Percentiles rank a stretch among this genome's conserved stretches.
Evolutionary conservation across 2,888 invertebrate genomes (phyloP).

Genomic region (Chymomyza caudatula): DNA sequence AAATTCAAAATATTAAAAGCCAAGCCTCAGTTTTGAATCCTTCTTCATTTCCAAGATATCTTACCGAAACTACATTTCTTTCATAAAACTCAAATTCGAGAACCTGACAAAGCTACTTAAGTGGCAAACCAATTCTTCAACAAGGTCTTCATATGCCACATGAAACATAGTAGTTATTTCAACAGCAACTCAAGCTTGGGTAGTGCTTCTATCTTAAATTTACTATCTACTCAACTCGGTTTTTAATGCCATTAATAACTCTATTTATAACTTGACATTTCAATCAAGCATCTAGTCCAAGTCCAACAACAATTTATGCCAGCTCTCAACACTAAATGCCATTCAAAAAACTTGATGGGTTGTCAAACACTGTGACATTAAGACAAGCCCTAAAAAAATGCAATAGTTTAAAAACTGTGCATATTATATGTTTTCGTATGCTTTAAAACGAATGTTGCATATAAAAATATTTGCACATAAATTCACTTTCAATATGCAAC

Average conservation of each 20-base stretch:
- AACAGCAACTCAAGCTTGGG: too few relatives aligned
- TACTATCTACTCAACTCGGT: not conserved
- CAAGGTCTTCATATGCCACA: not conserved
- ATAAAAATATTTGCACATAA: not conserved
- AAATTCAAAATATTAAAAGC: too few relatives aligned
- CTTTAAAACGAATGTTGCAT: too few relatives aligned
- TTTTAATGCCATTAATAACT: not conserved
- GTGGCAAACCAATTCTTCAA: not conserved
- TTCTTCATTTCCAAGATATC: too few relatives aligned
- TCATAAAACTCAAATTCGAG: not conserved
- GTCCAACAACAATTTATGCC: not conserved
- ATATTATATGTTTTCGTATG: not conserved
- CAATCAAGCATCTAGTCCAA: not conserved
- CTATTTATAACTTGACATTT: not conserved
- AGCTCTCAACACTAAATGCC: not conserved
- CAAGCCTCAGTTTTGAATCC: too few relatives aligned
- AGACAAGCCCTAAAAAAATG: not conserved
- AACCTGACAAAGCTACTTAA: not conserved
- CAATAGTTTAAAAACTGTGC: not conserved
- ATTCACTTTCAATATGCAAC: conserved; percentile 27
- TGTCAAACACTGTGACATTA: not conserved
- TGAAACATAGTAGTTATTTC: not conserved
- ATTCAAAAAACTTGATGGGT: not conserved
- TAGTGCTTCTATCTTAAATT: not conserved
- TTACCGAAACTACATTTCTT: too few relatives aligned